Base-by-base conservation (phyloP, 2,113 vertebrate genomes). In the Pseudonaja textilis region DNA sequence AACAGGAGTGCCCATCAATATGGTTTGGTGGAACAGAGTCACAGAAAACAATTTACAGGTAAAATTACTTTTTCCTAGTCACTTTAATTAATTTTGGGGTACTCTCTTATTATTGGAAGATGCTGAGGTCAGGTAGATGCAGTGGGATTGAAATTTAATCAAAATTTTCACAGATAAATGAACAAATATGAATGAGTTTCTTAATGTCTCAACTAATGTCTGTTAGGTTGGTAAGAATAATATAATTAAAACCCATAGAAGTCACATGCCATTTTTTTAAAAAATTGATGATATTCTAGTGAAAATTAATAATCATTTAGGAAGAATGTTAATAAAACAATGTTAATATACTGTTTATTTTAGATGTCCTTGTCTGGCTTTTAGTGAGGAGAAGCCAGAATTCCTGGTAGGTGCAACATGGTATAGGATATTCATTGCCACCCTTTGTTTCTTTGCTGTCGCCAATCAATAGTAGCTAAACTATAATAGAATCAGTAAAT, bases 21-120 rank as follows among this genome's bases (percentile, higher is more conserved):
- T 98, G 98, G 97, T 98, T 98, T 98, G 97, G 97, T 98, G 98
- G 98, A 98, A 98, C 98, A 98, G 98, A 98, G 96, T 97, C 97
- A 97, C 98, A 97, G 98, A 98, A 98, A 98, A 98, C 97, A 98
- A 98, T 98, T 97, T 97, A 98, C 98, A 98, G 98, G 98, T 98
- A 98, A 98, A 97, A 97, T 97, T 96, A 96, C 95, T 96, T 97
- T 96, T 97, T 97, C 95, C 93, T 97, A 95, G 97, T 97, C 25
- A 92, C 93, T 96, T 97, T 96, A 91, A 95, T 91, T 97, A 56
- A 57, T 96, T 94, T 96, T 96, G 93, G 93, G 92, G 93, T 98
- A 95, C 91, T 97, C 96, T 94, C 9, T 97, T 93, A 18, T n/a
- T 88, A 94, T 56, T 94, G 34, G 39, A 26, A 93, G 91, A 86